Percentiles rank a stretch among this genome's conserved stretches.
Conservation (phyloP, 2,797 vertebrate genomes). For the Pangasius macronema region DNA sequence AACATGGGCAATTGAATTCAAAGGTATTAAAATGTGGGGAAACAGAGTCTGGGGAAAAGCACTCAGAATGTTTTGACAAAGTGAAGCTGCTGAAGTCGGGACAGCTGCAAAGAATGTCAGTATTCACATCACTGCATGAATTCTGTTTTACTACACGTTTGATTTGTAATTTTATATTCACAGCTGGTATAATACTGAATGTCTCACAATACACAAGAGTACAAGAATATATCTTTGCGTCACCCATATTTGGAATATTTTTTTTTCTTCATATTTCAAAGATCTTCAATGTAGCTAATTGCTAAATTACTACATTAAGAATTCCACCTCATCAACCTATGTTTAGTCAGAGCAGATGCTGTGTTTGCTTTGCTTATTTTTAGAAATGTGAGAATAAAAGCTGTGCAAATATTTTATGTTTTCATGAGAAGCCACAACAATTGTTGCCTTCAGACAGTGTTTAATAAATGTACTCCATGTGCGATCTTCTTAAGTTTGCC, state of each 20-base stretch:
- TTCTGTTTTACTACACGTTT: conserved; percentile 48
- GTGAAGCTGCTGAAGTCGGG: conserved; percentile 40
- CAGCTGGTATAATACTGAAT: conserved; percentile 55
- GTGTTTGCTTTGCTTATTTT: conserved; percentile 32
- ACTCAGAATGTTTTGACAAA: conserved; percentile 47
- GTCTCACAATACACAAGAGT: conserved; percentile 48
- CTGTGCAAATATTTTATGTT: conserved; percentile 51
- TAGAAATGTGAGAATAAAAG: conserved; percentile 49
- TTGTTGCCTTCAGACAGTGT: conserved; percentile 70
- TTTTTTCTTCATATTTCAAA: conserved; percentile 37
- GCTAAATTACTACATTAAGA: conserved; percentile 42
- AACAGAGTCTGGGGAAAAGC: conserved; percentile 40
- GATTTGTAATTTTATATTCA: conserved; percentile 51
- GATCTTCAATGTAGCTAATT: conserved; percentile 29
- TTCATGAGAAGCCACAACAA: conserved; percentile 64
- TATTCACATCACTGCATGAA: conserved; percentile 49
- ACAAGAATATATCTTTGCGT: conserved; percentile 29
- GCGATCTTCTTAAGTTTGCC: conserved; percentile 68
- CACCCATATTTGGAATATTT: background rate
- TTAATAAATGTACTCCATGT: conserved; percentile 67
- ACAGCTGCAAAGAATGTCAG: conserved; percentile 49
- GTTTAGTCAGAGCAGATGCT: conserved; percentile 48
- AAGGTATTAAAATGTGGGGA: background rate
- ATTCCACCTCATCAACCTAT: conserved; percentile 35
- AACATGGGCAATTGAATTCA: conserved; percentile 27